These are phyloP conservation scores for Chaetogeoica ovagalla DNA, from an alignment of 2,888 invertebrate genomes.

Conservation along the genomic window DNA sequence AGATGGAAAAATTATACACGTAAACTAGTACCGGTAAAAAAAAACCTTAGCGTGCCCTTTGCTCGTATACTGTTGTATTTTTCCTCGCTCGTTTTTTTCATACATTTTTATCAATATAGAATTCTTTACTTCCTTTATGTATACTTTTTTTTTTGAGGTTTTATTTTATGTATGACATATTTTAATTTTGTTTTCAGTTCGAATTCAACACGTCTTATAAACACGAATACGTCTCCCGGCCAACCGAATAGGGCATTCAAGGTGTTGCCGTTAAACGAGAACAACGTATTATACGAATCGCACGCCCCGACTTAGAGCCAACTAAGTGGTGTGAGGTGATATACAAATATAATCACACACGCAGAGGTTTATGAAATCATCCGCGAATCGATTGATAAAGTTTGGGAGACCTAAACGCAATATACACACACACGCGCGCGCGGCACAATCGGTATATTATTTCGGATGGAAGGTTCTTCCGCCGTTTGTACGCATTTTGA, in stretches of 20 bases:
- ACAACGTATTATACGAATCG: background rate
- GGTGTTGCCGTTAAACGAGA: background rate
- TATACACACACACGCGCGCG: background rate
- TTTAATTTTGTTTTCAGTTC: background rate
- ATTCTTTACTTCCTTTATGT: too few relatives aligned
- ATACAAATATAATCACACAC: conserved; percentile 1
- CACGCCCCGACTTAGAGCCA: conserved; percentile 1
- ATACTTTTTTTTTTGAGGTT: too few relatives aligned
- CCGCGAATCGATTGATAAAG: conserved; percentile 46
- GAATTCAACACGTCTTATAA: background rate
- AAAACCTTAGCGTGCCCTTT: background rate
- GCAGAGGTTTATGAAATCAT: conserved; percentile 31
- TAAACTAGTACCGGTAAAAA: too few relatives aligned
- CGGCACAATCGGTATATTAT: conserved; percentile 42
- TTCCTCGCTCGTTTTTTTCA: background rate
- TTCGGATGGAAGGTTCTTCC: conserved; percentile 43
- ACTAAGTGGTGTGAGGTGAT: background rate
- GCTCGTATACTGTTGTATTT: background rate
- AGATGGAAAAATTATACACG: too few relatives aligned
- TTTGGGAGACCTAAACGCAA: background rate
- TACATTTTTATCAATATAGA: background rate
- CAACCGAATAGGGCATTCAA: background rate
- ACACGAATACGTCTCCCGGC: background rate
- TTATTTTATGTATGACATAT: background rate
- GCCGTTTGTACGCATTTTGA: conserved; percentile 25